Percentiles rank a stretch among this genome's conserved stretches.
These are phyloP conservation scores for Bombus ignitus DNA, from an alignment of 1,140 invertebrate species.

Conservation along the genomic window DNA sequence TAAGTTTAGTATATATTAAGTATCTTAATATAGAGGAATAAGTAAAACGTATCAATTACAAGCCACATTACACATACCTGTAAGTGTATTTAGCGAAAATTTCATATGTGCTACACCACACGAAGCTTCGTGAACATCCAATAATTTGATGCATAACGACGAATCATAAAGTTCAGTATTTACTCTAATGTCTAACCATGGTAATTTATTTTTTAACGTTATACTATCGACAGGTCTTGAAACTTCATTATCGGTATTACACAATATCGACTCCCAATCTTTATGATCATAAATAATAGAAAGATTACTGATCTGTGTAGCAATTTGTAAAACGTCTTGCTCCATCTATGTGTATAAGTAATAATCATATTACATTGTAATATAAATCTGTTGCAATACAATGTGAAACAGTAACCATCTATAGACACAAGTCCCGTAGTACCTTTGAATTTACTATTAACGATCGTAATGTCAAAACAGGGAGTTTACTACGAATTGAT, in stretches of 20 bases:
- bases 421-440: constrained; percentile 18
- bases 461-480: constrained; percentile 85
- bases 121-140: constrained; percentile 77
- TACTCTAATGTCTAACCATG: constrained; percentile 74
- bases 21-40: background rate
- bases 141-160: constrained; percentile 76
- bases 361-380: background rate
- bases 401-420: background rate
- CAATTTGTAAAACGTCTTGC: constrained; percentile 86
- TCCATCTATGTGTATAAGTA: constrained; percentile 84
- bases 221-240: constrained; percentile 69
- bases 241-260: constrained; percentile 65
- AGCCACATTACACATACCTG: constrained; percentile 54
- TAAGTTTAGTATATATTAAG: background rate
- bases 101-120: constrained; percentile 77
- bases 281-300: constrained; percentile 88
- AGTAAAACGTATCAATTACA: background rate
- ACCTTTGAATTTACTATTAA: constrained; percentile 90
- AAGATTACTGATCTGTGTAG: constrained; percentile 87
- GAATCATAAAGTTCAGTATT: constrained; percentile 78
- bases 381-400: background rate
- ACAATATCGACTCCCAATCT: constrained; percentile 80
- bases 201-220: constrained; percentile 71
- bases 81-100: constrained; percentile 74
- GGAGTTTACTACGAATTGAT: constrained; percentile 85